Evolutionary conservation across 2,113 vertebrate genomes (phyloP).

Genomic region (Poeciliopsis occidentalis): DNA sequence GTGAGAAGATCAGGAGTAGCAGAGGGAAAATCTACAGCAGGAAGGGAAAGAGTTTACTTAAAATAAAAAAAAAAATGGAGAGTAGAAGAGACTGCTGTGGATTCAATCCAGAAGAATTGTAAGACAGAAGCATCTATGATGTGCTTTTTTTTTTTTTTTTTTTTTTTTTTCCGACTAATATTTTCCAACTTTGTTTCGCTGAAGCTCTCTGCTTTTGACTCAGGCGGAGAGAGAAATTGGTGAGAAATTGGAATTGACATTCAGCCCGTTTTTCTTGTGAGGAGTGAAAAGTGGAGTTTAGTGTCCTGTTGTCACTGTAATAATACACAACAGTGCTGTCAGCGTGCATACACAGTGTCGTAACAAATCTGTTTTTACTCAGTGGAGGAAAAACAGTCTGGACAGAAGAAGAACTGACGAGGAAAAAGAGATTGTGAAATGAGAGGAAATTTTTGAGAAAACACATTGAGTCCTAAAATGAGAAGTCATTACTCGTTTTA

Average conservation of each 20-base stretch:
- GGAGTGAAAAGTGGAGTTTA: constrained; percentile 44
- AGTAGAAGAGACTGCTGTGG: not conserved
- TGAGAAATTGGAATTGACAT: constrained; percentile 59
- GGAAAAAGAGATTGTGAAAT: not conserved
- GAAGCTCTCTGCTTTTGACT: constrained; percentile 44
- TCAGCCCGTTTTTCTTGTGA: constrained; percentile 48
- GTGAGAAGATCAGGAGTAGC: constrained; percentile 28
- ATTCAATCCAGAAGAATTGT: constrained; percentile 2
- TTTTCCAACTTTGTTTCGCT: constrained; percentile 30
- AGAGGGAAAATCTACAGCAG: not conserved
- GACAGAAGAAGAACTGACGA: not conserved
- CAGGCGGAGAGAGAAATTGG: constrained; percentile 51
- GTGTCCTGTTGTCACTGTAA: constrained; percentile 29
- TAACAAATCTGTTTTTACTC: not conserved
- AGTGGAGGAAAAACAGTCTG: not conserved
- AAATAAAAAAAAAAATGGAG: not conserved
- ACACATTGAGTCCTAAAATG: not conserved
- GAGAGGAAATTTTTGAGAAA: not conserved
- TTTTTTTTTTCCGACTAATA: constrained; percentile 50
- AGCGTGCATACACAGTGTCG: constrained; percentile 7
- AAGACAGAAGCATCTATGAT: constrained; percentile 29
- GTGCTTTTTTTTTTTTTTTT: not conserved
- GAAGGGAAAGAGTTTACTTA: not conserved
- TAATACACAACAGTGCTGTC: constrained; percentile 20
- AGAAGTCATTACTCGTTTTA: not conserved